Conservation (phyloP, 2,888 invertebrate genomes). For the Hyalella azteca region DNA sequence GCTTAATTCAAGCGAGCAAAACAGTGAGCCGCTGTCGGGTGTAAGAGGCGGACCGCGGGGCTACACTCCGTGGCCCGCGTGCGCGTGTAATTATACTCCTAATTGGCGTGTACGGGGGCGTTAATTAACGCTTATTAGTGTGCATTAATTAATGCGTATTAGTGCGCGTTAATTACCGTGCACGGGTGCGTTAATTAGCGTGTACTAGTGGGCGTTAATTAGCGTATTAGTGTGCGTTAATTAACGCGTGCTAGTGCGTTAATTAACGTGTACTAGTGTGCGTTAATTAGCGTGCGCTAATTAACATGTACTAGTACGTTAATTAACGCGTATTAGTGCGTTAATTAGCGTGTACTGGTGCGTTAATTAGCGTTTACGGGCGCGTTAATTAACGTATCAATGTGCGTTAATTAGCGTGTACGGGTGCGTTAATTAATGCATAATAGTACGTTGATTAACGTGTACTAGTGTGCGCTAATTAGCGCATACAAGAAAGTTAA, state of each 20-base stretch:
- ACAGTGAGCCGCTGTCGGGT: constrained; percentile 17
- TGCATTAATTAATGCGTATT: neutral
- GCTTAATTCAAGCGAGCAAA: constrained; percentile 24
- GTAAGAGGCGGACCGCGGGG: neutral
- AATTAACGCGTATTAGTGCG: neutral
- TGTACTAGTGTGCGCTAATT: neutral
- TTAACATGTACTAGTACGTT: no score
- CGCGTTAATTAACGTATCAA: no score
- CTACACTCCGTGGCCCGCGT: neutral
- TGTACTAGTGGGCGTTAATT: neutral
- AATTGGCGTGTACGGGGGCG: neutral
- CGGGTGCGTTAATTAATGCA: neutral
- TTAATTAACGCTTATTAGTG: neutral
- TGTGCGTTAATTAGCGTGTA: neutral
- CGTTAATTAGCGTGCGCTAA: neutral
- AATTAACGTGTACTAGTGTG: neutral
- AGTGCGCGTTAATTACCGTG: neutral
- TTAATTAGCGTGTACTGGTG: neutral
- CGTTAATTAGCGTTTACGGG: no score
- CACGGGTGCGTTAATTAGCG: neutral
- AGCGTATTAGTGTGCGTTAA: neutral
- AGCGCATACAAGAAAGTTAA: neutral
- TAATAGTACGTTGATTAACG: neutral
- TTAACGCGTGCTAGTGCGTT: neutral
- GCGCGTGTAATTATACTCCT: neutral